Evolutionary conservation across 2,888 invertebrate species (phyloP).

Genomic region (Ashinkailepas kermadecensis): DNA sequence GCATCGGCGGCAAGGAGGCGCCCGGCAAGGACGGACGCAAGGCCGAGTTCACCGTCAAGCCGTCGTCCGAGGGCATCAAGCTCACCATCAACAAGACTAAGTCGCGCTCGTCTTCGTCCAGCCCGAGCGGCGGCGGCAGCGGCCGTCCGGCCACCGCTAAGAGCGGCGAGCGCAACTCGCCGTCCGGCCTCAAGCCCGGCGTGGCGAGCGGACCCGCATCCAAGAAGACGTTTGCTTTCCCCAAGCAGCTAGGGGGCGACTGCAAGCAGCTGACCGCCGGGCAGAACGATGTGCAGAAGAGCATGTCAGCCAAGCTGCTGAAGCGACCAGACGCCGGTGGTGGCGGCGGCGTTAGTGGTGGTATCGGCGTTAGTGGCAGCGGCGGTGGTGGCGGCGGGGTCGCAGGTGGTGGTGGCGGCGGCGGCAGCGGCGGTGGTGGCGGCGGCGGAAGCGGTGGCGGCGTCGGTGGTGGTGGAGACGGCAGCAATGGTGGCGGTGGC

Average conservation of each 20-base stretch:
- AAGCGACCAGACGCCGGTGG: background rate
- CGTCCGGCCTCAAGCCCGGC: constrained; percentile 75
- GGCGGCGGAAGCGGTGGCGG: too few species aligned
- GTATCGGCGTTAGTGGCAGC: too few species aligned
- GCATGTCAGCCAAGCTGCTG: constrained; percentile 7
- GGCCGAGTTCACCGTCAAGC: constrained; percentile 69
- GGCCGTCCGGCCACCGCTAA: background rate
- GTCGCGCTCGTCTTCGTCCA: constrained; percentile 24
- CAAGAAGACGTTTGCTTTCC: constrained; percentile 48
- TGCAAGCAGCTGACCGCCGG: background rate
- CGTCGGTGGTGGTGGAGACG: too few species aligned
- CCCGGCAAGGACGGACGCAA: constrained; percentile 31
- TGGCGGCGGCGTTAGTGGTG: too few species aligned
- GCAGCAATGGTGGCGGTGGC: too few species aligned
- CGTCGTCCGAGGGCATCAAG: constrained; percentile 80
- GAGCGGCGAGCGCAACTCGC: constrained; percentile 56
- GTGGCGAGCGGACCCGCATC: constrained; percentile 80
- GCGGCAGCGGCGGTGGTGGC: too few species aligned
- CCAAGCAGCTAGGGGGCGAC: background rate
- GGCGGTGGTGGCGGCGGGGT: too few species aligned
- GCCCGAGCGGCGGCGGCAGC: background rate
- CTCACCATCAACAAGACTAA: constrained; percentile 80
- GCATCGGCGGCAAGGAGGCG: constrained; percentile 28
- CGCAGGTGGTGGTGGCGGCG: too few species aligned
- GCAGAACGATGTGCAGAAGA: background rate